Percentiles rank a stretch among this genome's conserved stretches.
Conservation (phyloP, 2,888 invertebrate genomes). For the Melipona bicolor region DNA sequence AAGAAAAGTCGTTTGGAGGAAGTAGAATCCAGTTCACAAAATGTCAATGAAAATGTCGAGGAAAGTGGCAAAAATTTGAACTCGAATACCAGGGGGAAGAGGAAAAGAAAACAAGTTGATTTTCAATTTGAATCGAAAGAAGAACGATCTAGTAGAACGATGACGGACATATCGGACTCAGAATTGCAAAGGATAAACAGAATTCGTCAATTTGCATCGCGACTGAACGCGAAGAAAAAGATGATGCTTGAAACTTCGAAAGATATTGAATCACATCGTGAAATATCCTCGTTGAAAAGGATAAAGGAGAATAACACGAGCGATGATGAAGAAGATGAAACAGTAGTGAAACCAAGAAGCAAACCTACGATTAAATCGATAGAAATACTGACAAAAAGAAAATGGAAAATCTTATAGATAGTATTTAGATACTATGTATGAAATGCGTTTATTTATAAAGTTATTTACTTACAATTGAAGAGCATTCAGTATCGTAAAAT, state of each 20-base stretch:
- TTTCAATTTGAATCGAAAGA: not conserved
- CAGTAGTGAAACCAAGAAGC: not conserved
- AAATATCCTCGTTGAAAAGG: not conserved
- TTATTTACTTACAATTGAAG: not conserved
- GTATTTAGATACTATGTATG: not conserved
- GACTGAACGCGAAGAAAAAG: not conserved
- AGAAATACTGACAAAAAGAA: not conserved
- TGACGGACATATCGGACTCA: not conserved
- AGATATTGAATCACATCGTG: not conserved
- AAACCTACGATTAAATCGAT: not conserved
- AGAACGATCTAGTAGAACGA: not conserved
- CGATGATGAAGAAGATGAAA: not conserved
- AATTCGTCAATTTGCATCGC: constrained; percentile 14
- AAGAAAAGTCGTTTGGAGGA: not conserved
- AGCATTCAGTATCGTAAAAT: constrained; percentile 6
- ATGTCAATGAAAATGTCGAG: not conserved
- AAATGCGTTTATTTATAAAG: constrained; percentile 9
- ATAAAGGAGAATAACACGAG: not conserved
- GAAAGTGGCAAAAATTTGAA: too few relatives aligned
- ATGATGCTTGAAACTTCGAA: not conserved
- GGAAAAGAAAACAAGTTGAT: not conserved
- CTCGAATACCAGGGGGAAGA: not conserved
- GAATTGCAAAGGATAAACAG: constrained; percentile 18
- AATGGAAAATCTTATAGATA: not conserved
- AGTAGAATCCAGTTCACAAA: not conserved